Evolutionary conservation across 2,888 invertebrate genomes (phyloP).

Genomic region (Leptogaster cylindrica): DNA sequence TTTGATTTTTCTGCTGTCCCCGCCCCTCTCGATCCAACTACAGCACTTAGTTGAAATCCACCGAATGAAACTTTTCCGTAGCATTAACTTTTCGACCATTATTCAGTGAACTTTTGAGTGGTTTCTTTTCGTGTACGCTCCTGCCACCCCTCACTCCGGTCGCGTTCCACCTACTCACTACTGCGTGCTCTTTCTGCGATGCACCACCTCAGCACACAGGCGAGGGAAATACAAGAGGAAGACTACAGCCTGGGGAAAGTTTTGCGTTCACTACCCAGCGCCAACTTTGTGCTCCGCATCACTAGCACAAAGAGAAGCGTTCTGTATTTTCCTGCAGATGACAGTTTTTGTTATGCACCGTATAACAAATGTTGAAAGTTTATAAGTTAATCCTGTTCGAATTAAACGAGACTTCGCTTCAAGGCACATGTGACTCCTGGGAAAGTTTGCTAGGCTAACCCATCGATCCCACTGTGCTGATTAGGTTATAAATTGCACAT

Average conservation of each 20-base stretch:
- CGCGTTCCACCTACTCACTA: background rate
- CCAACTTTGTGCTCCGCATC: conserved; percentile 3
- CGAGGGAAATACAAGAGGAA: background rate
- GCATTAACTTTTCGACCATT: conserved; percentile 35
- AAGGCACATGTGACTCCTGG: conserved; percentile 18
- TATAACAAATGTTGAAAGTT: conserved; percentile 29
- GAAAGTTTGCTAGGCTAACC: conserved; percentile 2
- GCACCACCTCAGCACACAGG: conserved; percentile 14
- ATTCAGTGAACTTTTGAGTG: conserved; percentile 37
- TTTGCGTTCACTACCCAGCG: background rate
- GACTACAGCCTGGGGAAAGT: background rate
- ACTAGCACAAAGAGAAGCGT: conserved; percentile 15
- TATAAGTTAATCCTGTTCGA: conserved; percentile 22
- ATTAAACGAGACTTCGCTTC: conserved; percentile 13
- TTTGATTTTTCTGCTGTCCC: conserved; percentile 1
- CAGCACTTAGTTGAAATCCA: conserved; percentile 27
- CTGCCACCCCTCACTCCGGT: background rate
- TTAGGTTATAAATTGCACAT: background rate
- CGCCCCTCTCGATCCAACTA: background rate
- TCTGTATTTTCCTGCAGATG: conserved; percentile 29
- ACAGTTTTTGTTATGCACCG: conserved; percentile 4
- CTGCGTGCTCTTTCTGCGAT: background rate
- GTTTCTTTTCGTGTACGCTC: conserved; percentile 32
- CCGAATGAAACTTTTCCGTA: conserved; percentile 34
- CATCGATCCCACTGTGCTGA: conserved; percentile 15